Evolutionary conservation across 2,113 vertebrate genomes (phyloP).

Genomic region (Vulpes lagopus): DNA sequence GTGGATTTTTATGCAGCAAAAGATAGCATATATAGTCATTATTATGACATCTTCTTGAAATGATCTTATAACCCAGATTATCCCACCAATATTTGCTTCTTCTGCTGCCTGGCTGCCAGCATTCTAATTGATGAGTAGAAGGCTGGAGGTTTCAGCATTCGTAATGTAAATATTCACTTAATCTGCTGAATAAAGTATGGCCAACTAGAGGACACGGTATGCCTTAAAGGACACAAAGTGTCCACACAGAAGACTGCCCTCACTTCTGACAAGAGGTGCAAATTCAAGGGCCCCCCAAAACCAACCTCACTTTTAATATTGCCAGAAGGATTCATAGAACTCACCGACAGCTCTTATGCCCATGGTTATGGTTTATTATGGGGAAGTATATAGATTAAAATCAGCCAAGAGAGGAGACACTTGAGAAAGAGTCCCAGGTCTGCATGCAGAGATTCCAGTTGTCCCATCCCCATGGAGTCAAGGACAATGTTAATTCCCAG

Average conservation of each 20-base stretch:
- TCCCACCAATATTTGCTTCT: background rate
- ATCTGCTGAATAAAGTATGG: background rate
- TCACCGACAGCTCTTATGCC: background rate
- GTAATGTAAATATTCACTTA: background rate
- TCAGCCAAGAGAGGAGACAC: background rate
- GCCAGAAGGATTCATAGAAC: background rate
- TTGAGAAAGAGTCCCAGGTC: background rate
- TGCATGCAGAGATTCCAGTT: background rate
- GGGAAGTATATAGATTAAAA: background rate
- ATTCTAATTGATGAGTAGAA: background rate
- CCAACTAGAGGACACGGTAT: background rate
- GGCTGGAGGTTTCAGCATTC: background rate
- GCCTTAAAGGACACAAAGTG: background rate
- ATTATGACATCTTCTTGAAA: background rate
- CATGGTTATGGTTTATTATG: background rate
- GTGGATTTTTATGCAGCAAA: background rate
- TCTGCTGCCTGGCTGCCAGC: background rate
- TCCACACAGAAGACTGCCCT: background rate
- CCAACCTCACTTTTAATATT: background rate
- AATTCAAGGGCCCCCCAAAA: background rate
- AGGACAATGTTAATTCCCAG: background rate
- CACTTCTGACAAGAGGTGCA: background rate
- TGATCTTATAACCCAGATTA: background rate
- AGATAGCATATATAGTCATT: background rate
- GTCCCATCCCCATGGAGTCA: background rate